Conservation (phyloP, 2,797 vertebrate species). For the Echeneis naucrates region DNA sequence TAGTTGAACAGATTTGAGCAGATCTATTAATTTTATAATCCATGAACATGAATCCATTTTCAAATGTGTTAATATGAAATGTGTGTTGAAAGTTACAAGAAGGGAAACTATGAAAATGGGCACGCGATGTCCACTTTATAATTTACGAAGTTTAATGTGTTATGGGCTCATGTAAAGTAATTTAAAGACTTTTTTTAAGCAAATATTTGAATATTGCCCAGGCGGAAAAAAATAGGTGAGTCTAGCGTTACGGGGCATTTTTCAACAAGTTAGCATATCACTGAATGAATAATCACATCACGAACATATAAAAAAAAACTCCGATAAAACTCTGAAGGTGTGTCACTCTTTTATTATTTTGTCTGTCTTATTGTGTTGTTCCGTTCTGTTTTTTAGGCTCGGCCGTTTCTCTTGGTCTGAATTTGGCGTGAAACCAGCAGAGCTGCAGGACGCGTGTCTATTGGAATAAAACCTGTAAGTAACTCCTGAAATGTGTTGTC, state of each 20-base stretch:
- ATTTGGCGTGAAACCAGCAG: neutral
- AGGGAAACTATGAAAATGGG: neutral
- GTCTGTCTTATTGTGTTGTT: neutral
- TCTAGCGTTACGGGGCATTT: neutral
- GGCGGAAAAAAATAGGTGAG: neutral
- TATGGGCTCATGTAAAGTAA: neutral
- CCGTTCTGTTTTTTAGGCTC: neutral
- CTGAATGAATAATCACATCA: neutral
- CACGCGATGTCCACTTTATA: constrained; percentile 9
- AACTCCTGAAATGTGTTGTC: neutral
- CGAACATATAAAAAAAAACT: neutral
- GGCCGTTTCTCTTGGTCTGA: neutral
- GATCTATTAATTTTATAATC: constrained; percentile 13
- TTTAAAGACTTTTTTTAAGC: neutral
- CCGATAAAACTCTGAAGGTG: neutral
- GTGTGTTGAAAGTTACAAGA: constrained; percentile 36
- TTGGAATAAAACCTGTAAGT: neutral
- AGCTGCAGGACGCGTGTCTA: neutral
- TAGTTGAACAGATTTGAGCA: constrained; percentile 21
- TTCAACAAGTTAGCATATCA: constrained; percentile 8
- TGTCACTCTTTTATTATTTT: too few species aligned
- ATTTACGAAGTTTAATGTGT: constrained; percentile 49
- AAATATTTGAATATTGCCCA: constrained; percentile 2
- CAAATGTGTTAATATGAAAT: constrained; percentile 35
- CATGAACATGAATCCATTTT: neutral